These are phyloP conservation scores for Drosophila mimica DNA, from an alignment of 2,888 invertebrate species.

Conservation along the genomic window DNA sequence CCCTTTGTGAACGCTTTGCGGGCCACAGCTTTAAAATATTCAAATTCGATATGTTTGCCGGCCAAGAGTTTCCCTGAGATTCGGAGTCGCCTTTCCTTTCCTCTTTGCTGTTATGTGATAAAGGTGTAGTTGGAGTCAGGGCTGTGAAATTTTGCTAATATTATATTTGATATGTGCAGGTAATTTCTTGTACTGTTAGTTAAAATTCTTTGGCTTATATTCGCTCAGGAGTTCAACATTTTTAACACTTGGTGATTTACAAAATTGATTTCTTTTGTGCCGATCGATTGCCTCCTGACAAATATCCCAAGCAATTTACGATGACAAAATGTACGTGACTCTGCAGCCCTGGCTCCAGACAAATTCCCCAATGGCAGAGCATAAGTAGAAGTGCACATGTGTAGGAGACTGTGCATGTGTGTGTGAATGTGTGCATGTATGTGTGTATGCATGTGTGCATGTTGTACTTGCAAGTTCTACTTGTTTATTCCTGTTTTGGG, in stretches of 20 bases:
- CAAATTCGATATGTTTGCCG: conserved; percentile 64
- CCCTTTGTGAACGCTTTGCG: conserved; percentile 10
- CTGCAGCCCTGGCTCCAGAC: conserved; percentile 35
- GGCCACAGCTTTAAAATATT: conserved; percentile 64
- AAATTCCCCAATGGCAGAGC: conserved; percentile 20
- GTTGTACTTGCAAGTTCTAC: conserved; percentile 26
- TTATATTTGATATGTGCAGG: background rate
- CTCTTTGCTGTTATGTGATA: background rate
- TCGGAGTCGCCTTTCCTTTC: background rate
- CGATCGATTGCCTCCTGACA: background rate
- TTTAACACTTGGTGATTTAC: background rate
- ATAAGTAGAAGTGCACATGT: conserved; percentile 21
- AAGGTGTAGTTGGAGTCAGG: conserved; percentile 25
- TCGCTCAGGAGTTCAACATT: background rate
- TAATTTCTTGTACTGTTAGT: background rate
- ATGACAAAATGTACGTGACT: conserved; percentile 1
- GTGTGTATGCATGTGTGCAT: background rate
- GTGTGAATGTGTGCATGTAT: background rate
- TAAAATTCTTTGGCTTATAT: background rate
- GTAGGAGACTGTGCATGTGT: background rate
- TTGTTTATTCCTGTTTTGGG: conserved; percentile 43
- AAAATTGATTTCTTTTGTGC: background rate
- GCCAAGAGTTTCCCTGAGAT: conserved; percentile 8
- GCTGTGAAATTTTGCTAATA: background rate
- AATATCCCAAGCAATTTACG: too few relatives aligned